Evolutionary conservation across 1,140 invertebrate genomes (phyloP), one percentile per base, ranked within the genome.

Genomic region (Orussus abietinus): DNA sequence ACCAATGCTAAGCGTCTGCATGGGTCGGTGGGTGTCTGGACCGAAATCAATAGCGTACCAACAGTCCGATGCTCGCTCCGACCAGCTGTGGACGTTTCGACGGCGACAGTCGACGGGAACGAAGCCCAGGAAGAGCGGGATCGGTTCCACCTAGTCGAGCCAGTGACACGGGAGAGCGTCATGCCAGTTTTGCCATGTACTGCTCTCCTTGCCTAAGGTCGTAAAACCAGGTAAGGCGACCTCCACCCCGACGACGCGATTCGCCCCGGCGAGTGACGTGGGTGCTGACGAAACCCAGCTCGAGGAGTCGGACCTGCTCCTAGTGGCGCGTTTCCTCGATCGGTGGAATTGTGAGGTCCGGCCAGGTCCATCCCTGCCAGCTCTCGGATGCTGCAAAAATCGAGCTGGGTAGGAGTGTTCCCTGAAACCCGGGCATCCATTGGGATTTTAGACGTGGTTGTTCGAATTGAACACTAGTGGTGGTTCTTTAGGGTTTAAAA

Each of bases 21-120:
- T 68, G 58, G 58, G 62, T 63, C 59, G 58, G 59, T 52, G 62
- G 59, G 55, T 61, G 66, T 61, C 66, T 64, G 65, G 63, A 64
- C 45, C 53, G 61, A 59, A 66, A 72, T 72, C 69, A 72, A 71
- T 72, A 72, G 65, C 63, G 64, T 55, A 66, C 59, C 60, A 66
- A 62, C 57, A 64, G 62, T 59, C 64, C 64, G 67, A 63, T 66
- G 65, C 54, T 60, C 56, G 47, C 58, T 66, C 57, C 57, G 61
- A 53, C 61, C 59, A 55, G 50, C 58, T 64, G 59, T 67, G 59
- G 57, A 58, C 55, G 57, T 59, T 55, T 63, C 55, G 53, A 60
- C 64, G 58, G 55, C 60, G 64, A 47, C 64, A 69, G 69, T 72
- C 69, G 64, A 66, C n/a, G 68, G 67, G 69, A 59, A 66, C 64